Evolutionary conservation across 1,140 invertebrate genomes (phyloP).

Genomic region (Galleria mellonella): DNA sequence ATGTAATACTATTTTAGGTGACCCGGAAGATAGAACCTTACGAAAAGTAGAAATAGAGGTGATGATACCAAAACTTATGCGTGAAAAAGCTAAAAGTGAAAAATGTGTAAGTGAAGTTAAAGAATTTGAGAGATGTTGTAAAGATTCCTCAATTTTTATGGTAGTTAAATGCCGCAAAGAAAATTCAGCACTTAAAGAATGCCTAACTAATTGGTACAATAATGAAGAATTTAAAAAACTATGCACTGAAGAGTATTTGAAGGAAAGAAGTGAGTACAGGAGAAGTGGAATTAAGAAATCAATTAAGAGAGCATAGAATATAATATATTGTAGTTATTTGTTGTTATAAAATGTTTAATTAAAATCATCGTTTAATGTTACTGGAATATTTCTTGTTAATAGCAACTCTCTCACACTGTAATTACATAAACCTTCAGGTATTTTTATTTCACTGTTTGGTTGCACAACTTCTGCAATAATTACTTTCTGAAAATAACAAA

Average conservation of each 20-base stretch:
- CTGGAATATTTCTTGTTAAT: conserved; percentile 55
- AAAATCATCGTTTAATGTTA: conserved; percentile 55
- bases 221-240: conserved; percentile 83
- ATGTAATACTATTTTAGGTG: conserved; percentile 76
- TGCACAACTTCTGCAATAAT: conserved; percentile 52
- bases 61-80: conserved; percentile 88
- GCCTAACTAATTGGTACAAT: conserved; percentile 84
- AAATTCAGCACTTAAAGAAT: conserved; percentile 81
- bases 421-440: conserved; percentile 43
- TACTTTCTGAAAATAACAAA: conserved; percentile 56
- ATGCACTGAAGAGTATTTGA: conserved; percentile 87
- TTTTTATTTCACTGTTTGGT: conserved; percentile 21
- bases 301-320: conserved; percentile 44
- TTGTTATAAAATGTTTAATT: conserved; percentile 36
- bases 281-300: conserved; percentile 83
- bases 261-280: conserved; percentile 87
- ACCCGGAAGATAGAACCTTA: conserved; percentile 87
- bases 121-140: conserved; percentile 86
- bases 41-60: conserved; percentile 90
- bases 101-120: conserved; percentile 84
- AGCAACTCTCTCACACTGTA: conserved; percentile 52
- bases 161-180: conserved; percentile 83
- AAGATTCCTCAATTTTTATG: conserved; percentile 80
- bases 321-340: conserved; percentile 15
- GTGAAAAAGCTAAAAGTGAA: conserved; percentile 84